A percentile compares a stretch with the other conserved stretches of the same genome.
These are phyloP conservation scores for Agrochola litura DNA, from an alignment of 2,888 invertebrate genomes.

Conservation along the genomic window DNA sequence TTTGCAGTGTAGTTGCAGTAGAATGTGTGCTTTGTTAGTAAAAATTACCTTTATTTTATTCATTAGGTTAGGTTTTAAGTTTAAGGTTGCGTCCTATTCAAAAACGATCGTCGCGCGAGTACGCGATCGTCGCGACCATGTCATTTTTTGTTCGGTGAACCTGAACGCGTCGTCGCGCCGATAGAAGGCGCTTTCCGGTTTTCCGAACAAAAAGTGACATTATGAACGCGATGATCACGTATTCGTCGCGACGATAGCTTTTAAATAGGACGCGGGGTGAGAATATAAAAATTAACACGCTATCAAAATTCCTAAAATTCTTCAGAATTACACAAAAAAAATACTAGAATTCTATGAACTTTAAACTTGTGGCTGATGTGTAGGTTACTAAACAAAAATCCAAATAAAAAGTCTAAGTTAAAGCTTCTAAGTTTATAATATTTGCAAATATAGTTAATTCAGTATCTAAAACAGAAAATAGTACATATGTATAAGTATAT, in stretches of 20 bases:
- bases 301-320: too few relatives aligned
- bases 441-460: slow-evolving; percentile 4
- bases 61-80: not conserved
- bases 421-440: not conserved
- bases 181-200: not conserved
- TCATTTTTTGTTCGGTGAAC: too few relatives aligned
- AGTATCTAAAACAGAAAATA: slow-evolving; percentile 1
- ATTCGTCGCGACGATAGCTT: not conserved
- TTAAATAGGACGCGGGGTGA: not conserved
- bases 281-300: not conserved
- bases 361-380: not conserved
- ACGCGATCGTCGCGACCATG: not conserved
- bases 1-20: not conserved
- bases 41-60: not conserved
- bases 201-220: not conserved
- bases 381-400: not conserved
- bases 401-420: not conserved
- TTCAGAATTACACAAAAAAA: not conserved
- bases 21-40: not conserved
- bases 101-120: not conserved
- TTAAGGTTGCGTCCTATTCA: not conserved
- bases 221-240: not conserved
- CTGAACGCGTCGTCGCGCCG: too few relatives aligned
- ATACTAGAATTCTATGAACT: not conserved
- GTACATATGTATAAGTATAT: not conserved